phyloP scores from a whole-genome alignment of 2,797 vertebrate species.

The Synaphobranchus kaupii region DNA sequence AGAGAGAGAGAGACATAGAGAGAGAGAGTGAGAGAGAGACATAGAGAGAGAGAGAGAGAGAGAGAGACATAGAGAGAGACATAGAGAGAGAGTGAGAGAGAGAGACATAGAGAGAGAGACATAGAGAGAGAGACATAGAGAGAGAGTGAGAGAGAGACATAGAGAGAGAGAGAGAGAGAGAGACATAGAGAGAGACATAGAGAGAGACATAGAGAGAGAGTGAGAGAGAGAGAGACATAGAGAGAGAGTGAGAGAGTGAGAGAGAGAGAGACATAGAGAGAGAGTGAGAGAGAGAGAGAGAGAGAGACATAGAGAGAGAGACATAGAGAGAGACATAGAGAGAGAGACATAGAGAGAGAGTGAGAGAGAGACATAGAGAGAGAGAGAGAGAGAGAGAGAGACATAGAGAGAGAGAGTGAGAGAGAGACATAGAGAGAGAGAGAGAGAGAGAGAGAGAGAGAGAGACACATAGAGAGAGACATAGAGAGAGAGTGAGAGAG shows the following conservation, averaged over 20 bases:
- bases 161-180: constrained; percentile 23
- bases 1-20: no score
- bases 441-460: background rate
- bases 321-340: no score
- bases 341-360: background rate
- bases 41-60: constrained; percentile 20
- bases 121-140: constrained; percentile 19
- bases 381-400: constrained; percentile 11
- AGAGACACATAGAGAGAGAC: no score
- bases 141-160: constrained; percentile 20
- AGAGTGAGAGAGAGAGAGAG: constrained; percentile 12
- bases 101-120: background rate
- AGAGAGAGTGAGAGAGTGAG: constrained; percentile 20
- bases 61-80: no score
- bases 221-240: constrained; percentile 18
- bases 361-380: constrained; percentile 26
- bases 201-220: background rate
- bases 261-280: no score
- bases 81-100: constrained; percentile 23
- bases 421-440: background rate
- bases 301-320: constrained; percentile 20
- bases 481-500: constrained; percentile 23
- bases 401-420: background rate
- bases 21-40: constrained; percentile 19
- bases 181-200: no score